Base-by-base conservation (phyloP, 1,140 invertebrate genomes). In the Papilio dardanus region DNA sequence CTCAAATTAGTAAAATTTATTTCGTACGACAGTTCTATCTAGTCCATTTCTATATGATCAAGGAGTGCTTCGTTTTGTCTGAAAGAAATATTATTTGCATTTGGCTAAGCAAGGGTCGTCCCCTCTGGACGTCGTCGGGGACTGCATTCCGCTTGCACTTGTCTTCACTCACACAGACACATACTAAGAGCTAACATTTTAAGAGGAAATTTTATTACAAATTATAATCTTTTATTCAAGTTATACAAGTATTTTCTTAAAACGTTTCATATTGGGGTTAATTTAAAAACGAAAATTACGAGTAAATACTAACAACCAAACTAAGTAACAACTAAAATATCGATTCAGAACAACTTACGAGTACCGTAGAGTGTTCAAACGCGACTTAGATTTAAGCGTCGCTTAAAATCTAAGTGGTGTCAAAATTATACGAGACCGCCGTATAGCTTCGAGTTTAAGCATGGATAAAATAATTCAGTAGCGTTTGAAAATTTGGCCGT, bases 61-160 rank as follows among this genome's bases (percentile, higher is more conserved):
- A 46, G 19, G 42, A 89, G 83, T 77, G 82, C 84, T 84, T 90
- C 88, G 89, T 89, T 88, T 89, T 91, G 88, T 91, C 75, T 79
- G 84, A 85, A 91, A 89, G 88, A 90, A 92, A 89, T 87, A 91
- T 88, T 88, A 88, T 92, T 89, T 90, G 86, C 87, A 58, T 71
- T 77, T 58, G 12, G 68, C 54, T 62, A 69, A 7, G 62, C 37
- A 24, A 58, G 76, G 75, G 54, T 65, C 65, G 54, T 35, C 46
- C 62, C 54, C 71, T 33, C 42, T 35, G 42, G n/a, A 37, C 50
- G 67, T 62, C 37, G 68, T 74, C 68, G 68, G 74, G 79, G 78
- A 77, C 69, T 83, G 84, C 86, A 90, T 89, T 90, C 86, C 88
- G 82, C 79, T 84, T 88, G 82, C 84, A 91, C 88, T 90, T 85